Evolutionary conservation across 1,140 invertebrate genomes (phyloP), one percentile per base, ranked within the genome.

Genomic region (Drosophila oshimai): DNA sequence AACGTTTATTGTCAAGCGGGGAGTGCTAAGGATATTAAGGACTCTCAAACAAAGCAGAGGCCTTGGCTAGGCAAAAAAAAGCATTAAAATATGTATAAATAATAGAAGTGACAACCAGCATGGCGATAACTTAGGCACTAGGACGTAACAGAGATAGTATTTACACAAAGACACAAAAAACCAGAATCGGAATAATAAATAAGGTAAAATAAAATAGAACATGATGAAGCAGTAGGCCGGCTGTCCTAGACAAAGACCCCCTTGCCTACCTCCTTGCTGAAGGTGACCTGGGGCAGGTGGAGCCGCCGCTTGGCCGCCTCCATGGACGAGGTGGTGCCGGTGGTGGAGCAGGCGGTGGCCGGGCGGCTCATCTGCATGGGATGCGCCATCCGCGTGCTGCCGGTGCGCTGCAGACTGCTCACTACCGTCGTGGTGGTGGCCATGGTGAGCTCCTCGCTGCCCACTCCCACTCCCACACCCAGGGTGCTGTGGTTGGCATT

Each of bases 241-340:
- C n/a, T 3, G 13, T 33, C 15, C 17, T 61, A 94, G 65, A 94
- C 94, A 74, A 94, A 93, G 58, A 94, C 93, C 41, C 93, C 94
- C 71, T 92, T 83, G 74, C 90, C 89, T 90, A 91, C 89, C 95
- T 96, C 96, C 90, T 95, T 94, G 87, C 93, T 96, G 92, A 96
- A 96, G 24, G 95, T 95, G 81, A 97, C 95, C 92, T 96, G 95
- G 10, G 95, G 95, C 61, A 96, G 92, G 72, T 95, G 94, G 10
- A 95, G 91, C 62, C 94, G 93, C 86, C 93, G 92, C 75, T 94
- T 92, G 53, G 91, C 92, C 33, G 92, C 92, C 64, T 93, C 93
- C 12, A 93, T 74, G 39, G 90, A 90, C 3, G 92, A 92, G 5
- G 91, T 84, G 6, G 92, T 92, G 18, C 92, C 92, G 15, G 92